phyloP scores from a whole-genome alignment of 35 echinoderm and acorn worm genomes.

The Eucidaris tribuloides region DNA sequence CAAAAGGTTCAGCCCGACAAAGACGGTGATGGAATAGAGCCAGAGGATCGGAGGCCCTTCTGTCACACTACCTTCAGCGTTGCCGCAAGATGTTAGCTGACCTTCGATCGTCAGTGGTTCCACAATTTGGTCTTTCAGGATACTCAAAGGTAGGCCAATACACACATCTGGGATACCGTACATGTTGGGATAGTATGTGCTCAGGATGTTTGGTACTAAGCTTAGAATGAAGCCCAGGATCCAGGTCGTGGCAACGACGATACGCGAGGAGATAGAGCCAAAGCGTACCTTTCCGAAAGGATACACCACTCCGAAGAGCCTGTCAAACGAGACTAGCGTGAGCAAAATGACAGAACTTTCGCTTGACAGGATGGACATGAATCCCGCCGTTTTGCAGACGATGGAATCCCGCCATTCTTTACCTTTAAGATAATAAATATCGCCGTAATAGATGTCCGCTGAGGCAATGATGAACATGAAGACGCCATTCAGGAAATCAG shows the following conservation, averaged over 20 bases:
- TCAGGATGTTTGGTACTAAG: neutral
- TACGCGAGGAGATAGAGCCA: neutral
- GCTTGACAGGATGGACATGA: neutral
- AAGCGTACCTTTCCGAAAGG: neutral
- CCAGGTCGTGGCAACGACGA: neutral
- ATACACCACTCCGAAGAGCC: neutral
- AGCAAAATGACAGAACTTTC: constrained; percentile 24
- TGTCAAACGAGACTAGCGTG: constrained; percentile 1
- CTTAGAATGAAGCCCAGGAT: neutral
- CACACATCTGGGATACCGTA: too few species aligned
- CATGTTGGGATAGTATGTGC: too few species aligned
- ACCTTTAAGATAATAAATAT: neutral
- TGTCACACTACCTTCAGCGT: too few species aligned
- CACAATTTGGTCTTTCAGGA: too few species aligned
- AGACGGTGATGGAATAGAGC: too few species aligned
- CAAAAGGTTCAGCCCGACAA: too few species aligned
- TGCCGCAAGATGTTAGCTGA: too few species aligned
- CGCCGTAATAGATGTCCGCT: constrained; percentile 7
- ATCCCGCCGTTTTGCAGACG: constrained; percentile 1
- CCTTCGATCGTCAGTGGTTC: too few species aligned
- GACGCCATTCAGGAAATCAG: constrained; percentile 5
- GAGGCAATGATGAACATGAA: constrained; percentile 23
- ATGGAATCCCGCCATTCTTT: neutral
- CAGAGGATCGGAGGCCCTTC: too few species aligned
- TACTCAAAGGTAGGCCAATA: too few species aligned